A percentile compares a stretch with the other conserved stretches of the same genome.
phyloP scores from a whole-genome alignment of 2,888 invertebrate species.

The Microctonus hyperodae region DNA sequence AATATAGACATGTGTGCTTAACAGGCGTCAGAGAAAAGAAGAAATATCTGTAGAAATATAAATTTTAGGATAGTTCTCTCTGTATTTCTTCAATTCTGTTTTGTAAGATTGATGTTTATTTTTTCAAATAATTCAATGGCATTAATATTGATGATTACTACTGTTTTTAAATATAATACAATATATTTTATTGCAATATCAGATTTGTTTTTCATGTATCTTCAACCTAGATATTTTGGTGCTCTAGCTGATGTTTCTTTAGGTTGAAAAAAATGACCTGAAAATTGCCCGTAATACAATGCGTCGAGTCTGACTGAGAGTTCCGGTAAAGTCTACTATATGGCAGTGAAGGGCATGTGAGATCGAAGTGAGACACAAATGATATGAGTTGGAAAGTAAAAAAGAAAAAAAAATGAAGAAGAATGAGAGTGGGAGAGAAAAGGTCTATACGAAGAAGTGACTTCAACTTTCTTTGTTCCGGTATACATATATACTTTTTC shows the following conservation, averaged over 20 bases:
- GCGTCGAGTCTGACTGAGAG: no score
- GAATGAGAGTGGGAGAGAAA: slow-evolving; percentile 6
- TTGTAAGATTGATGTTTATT: no score
- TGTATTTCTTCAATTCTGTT: not conserved
- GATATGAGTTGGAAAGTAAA: slow-evolving; percentile 8
- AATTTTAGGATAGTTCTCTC: not conserved
- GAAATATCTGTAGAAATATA: no score
- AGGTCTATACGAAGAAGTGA: slow-evolving; percentile 1
- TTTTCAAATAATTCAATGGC: no score
- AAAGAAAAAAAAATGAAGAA: slow-evolving; percentile 8
- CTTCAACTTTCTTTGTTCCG: slow-evolving; percentile 25
- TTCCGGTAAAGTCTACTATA: not conserved
- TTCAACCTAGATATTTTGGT: no score
- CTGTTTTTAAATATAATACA: no score
- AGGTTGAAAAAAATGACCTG: not conserved
- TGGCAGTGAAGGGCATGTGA: not conserved
- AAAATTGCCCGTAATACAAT: not conserved
- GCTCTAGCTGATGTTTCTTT: no score
- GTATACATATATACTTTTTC: not conserved
- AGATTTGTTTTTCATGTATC: no score
- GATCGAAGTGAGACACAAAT: slow-evolving; percentile 20
- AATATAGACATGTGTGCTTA: slow-evolving; percentile 13
- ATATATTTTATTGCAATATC: no score
- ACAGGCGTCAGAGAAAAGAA: slow-evolving; percentile 7
- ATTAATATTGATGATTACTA: no score